phyloP scores from a whole-genome alignment of 1,140 invertebrate genomes.

The Orussus abietinus region DNA sequence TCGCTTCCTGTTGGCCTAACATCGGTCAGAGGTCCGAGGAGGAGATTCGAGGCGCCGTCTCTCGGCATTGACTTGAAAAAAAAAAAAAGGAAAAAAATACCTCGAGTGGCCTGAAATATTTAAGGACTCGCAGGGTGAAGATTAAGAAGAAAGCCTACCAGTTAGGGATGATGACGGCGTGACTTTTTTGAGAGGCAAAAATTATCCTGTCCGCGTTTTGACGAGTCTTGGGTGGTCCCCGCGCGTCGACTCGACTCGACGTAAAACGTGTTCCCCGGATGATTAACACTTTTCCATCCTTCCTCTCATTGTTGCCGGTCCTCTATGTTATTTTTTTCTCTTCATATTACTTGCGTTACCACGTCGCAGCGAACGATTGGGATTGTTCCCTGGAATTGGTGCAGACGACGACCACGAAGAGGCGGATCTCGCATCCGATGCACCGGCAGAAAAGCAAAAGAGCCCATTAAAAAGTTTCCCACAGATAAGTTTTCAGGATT shows the following conservation, averaged over 20 bases:
- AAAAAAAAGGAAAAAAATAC: slow-evolving; percentile 25
- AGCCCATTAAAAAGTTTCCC: no score
- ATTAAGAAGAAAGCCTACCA: slow-evolving; percentile 53
- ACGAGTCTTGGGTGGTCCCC: slow-evolving; percentile 46
- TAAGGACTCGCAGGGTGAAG: slow-evolving; percentile 34
- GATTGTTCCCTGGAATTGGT: no score
- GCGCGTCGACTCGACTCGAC: no score
- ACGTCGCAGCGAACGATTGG: no score
- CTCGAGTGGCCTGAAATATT: slow-evolving; percentile 35
- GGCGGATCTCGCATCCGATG: no score
- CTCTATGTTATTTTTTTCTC: no score
- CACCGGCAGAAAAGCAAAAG: no score
- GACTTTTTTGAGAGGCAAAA: slow-evolving; percentile 47
- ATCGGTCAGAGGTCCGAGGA: slow-evolving; percentile 8
- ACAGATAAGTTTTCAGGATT: no score
- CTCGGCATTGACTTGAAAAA: slow-evolving; percentile 18
- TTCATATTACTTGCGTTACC: no score
- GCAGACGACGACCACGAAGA: no score
- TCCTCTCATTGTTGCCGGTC: no score
- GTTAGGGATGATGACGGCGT: slow-evolving; percentile 52
- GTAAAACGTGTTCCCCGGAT: no score
- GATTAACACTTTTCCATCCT: slow-evolving; percentile 1
- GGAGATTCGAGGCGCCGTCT: slow-evolving; percentile 27
- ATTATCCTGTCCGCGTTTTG: slow-evolving; percentile 46
- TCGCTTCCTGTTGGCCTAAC: background rate